Base-by-base conservation (phyloP, 2,113 vertebrate genomes). In the Noturus placidus region DNA sequence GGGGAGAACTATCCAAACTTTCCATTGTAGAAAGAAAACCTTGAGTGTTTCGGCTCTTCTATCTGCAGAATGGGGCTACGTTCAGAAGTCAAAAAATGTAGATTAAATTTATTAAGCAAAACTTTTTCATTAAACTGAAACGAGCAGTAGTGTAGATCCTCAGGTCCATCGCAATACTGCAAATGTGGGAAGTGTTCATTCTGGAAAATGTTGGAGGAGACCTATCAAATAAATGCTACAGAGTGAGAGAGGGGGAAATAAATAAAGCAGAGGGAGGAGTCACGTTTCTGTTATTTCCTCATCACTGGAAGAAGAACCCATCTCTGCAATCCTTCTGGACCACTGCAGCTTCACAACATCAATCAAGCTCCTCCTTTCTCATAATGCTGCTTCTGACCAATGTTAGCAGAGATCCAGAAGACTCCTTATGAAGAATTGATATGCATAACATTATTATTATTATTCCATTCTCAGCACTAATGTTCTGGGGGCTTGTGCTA, bases 361-460 rank as follows among this genome's bases (percentile, higher is more conserved):
- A 9, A 86, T 78, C 84, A 86, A 13, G 15, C 79, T 57, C 63
- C 52, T 88, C 38, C 2, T 42, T 82, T 82, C 56, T 82, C 84
- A 83, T 86, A 89, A 83, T 20, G 46, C 22, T 38, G 76, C 20
- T 30, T 38, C 4, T 72, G 17, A 38, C 69, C 85, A 19, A 72
- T 76, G 82, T 90, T 85, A 82, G 82, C 90, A 86, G 14, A 87
- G 87, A 74, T 80, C 22, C 63, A 35, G 46, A 50, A 88, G 76
- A 87, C 84, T 91, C 87, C 89, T 90, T 91, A 91, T 88, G 63
- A 87, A 90, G 86, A 70, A 90, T 90, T 90, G 86, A 87, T 90
- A 87, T 87, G 86, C 72, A 76, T 27, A 14, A 87, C 77, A 88
- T 89, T 89, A 88, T 70, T 69, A 69, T 33, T 70, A 88, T 85